phyloP scores from a whole-genome alignment of 2,113 vertebrate genomes.

The Rhipidura dahli region DNA sequence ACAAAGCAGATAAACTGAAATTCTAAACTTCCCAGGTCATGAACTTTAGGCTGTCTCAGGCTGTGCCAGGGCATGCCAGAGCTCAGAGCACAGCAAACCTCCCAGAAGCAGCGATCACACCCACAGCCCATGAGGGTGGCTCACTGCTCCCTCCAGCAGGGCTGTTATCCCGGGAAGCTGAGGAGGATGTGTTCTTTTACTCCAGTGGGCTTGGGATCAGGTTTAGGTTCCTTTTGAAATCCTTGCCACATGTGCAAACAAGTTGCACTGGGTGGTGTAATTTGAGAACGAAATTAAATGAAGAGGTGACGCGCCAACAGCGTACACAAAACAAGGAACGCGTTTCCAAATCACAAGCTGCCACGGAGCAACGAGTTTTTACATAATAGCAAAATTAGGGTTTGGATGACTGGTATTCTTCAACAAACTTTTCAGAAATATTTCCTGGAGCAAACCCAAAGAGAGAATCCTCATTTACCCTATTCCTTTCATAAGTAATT shows the following conservation, averaged over 20 bases:
- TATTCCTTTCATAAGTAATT: slow-evolving; percentile 65
- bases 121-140: neutral
- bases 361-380: slow-evolving; percentile 26
- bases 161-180: neutral
- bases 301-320: slow-evolving; percentile 47
- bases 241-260: slow-evolving; percentile 11
- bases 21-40: neutral
- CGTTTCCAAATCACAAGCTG: slow-evolving; percentile 61
- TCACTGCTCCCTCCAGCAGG: rapidly evolving
- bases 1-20: neutral
- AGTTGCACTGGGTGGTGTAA: slow-evolving; percentile 50
- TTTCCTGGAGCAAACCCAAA: slow-evolving; percentile 69
- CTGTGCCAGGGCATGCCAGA: neutral
- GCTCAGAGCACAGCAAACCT: neutral
- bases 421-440: slow-evolving; percentile 74
- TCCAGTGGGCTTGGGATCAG: neutral
- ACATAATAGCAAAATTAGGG: slow-evolving; percentile 67
- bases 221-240: slow-evolving; percentile 11
- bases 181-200: neutral
- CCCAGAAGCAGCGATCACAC: neutral
- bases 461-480: slow-evolving; percentile 63
- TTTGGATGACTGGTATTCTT: slow-evolving; percentile 69
- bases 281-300: slow-evolving; percentile 49
- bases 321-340: slow-evolving; percentile 51
- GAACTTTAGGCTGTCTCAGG: neutral